Conservation (phyloP, 1,140 invertebrate species). For the Procambarus virginalis region DNA sequence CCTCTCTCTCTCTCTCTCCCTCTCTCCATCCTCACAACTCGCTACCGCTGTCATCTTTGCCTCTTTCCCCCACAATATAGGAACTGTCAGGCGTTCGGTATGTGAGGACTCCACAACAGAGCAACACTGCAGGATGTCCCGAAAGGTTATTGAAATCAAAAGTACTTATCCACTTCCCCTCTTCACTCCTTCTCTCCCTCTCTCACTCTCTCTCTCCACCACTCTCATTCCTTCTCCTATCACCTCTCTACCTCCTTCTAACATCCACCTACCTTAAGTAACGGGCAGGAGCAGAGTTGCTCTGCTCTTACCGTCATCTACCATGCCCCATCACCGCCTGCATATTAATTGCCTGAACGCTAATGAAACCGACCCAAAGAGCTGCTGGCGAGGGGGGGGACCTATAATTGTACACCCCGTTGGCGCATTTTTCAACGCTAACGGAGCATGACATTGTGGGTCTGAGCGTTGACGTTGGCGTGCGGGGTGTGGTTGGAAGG, state of each 20-base stretch:
- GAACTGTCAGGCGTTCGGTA: no score
- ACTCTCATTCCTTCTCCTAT: no score
- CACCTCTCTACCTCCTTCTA: neutral
- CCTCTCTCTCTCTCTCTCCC: slow-evolving; percentile 15
- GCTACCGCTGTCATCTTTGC: no score
- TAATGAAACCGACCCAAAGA: slow-evolving; percentile 56
- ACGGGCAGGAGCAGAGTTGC: neutral
- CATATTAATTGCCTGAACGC: slow-evolving; percentile 61
- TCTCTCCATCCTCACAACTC: neutral
- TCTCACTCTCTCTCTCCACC: neutral
- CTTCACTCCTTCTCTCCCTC: neutral
- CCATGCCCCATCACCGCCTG: slow-evolving; percentile 12
- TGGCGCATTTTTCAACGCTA: slow-evolving; percentile 37
- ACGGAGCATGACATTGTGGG: slow-evolving; percentile 41
- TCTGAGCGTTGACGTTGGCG: slow-evolving; percentile 21
- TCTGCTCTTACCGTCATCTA: neutral
- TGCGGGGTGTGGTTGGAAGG: no score
- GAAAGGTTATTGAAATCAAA: no score
- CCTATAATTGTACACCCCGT: slow-evolving; percentile 56
- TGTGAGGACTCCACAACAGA: no score
- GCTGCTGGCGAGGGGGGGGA: slow-evolving; percentile 37
- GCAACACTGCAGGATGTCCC: no score
- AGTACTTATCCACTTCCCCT: neutral
- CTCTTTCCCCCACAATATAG: no score
- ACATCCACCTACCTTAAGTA: neutral